These are phyloP conservation scores for Belonocnema kinseyi DNA, from an alignment of 1,140 invertebrate genomes.

Conservation along the genomic window DNA sequence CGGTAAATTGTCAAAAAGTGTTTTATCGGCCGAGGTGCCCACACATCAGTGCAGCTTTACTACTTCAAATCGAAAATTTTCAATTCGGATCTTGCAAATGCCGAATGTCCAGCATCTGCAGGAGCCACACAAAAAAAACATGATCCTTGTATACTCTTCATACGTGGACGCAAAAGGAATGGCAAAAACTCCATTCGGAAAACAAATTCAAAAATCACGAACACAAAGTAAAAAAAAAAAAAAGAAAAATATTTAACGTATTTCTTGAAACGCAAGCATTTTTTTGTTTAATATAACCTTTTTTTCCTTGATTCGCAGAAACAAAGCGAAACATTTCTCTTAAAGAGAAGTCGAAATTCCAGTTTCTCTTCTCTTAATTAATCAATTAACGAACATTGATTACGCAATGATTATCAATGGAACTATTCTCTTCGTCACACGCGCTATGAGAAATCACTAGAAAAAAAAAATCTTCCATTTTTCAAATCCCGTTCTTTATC, in stretches of 20 bases:
- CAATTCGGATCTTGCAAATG: no score
- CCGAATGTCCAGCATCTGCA: no score
- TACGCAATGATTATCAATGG: conserved; percentile 24
- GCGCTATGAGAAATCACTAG: background rate
- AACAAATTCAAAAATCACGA: conserved; percentile 4
- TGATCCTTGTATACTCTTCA: background rate
- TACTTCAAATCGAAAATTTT: no score
- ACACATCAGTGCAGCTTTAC: no score
- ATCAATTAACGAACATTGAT: conserved; percentile 35
- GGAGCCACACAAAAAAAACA: no score
- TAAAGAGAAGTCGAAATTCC: conserved; percentile 23
- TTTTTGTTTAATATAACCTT: conserved; percentile 33
- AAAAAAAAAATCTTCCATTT: background rate
- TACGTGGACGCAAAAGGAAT: background rate
- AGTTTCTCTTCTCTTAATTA: conserved; percentile 30
- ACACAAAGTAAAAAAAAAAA: conserved; percentile 36
- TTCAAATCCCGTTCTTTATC: no score
- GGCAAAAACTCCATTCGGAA: background rate
- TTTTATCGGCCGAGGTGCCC: no score
- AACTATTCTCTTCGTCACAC: background rate
- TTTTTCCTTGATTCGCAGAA: background rate
- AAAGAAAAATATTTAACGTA: conserved; percentile 6
- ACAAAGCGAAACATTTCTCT: conserved; percentile 24
- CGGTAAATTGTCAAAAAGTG: no score
- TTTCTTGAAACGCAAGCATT: conserved; percentile 11